Conservation (phyloP, 2,888 invertebrate species). For the Phortica magna region DNA sequence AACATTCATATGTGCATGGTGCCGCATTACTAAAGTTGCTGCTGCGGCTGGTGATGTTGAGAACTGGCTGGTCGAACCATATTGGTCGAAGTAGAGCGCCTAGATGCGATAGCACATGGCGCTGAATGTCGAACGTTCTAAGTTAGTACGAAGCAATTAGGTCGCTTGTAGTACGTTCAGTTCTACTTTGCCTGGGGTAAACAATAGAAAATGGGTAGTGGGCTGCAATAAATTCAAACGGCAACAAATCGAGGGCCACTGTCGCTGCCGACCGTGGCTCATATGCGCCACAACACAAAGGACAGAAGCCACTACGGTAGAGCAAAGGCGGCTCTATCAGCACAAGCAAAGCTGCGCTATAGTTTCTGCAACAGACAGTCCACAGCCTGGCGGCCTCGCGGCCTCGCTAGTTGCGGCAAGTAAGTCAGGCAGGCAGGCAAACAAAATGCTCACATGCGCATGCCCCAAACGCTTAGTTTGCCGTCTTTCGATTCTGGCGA, state of each 20-base stretch:
- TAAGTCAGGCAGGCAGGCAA: neutral
- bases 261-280: conserved; percentile 36
- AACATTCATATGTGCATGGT: conserved; percentile 12
- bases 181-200: conserved; percentile 34
- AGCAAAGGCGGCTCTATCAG: conserved; percentile 50
- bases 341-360: conserved; percentile 44
- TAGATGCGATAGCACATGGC: conserved; percentile 48
- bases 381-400: neutral
- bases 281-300: conserved; percentile 21
- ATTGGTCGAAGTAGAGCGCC: conserved; percentile 65
- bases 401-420: neutral
- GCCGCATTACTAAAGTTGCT: conserved; percentile 16
- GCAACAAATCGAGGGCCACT: conserved; percentile 66
- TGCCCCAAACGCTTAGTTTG: conserved; percentile 4
- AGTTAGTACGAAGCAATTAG: conserved; percentile 61
- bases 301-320: neutral
- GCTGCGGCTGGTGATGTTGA: conserved; percentile 5
- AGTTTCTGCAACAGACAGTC: neutral
- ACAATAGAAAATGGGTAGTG: conserved; percentile 73
- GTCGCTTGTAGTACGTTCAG: conserved; percentile 51
- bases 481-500: conserved; percentile 59
- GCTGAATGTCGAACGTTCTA: conserved; percentile 20
- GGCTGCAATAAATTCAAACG: conserved; percentile 73
- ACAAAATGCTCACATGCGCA: neutral
- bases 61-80: conserved; percentile 43